Percentiles rank a stretch among this genome's conserved stretches.
Conservation (phyloP, 1,140 invertebrate species). For the honey bee (Apis mellifera) region Amel_HAv3.1 CM009938.2:3255501-3256000, state of each 20-base stretch:
- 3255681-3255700: no score
- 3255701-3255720: no score
- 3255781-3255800: constrained; percentile 4
- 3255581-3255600: no score
- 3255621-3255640: no score
- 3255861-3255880: no score
- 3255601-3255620: no score
- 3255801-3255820: constrained; percentile 44
- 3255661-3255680: no score
- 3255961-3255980: not conserved
- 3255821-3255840: constrained; percentile 8
- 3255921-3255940: constrained; percentile 36
- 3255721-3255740: not conserved
- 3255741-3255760: not conserved
- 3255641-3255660: no score
- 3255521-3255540: no score
- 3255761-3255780: not conserved
- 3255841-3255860: constrained; percentile 26
- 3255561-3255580: not conserved
- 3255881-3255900: constrained; percentile 18
- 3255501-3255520: constrained; percentile 8
- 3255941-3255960: not conserved
- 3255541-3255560: no score
- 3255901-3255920: constrained; percentile 27
- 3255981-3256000: constrained; percentile 16